phyloP scores from a whole-genome alignment of 2,113 vertebrate genomes.

The Macquaria australasica region DNA sequence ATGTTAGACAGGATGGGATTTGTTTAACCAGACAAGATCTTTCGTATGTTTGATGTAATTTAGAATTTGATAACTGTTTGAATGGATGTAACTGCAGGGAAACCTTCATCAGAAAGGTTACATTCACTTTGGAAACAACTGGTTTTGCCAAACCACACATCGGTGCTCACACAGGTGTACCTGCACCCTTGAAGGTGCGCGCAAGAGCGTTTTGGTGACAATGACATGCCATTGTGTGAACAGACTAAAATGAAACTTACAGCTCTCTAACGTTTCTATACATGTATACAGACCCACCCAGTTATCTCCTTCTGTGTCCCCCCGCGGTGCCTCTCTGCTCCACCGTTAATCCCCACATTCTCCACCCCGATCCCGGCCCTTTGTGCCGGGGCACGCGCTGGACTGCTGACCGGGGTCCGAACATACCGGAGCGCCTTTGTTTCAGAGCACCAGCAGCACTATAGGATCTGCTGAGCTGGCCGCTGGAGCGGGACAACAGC shows the following conservation, averaged over 20 bases:
- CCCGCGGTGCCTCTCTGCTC: slow-evolving; percentile 42
- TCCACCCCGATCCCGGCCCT: slow-evolving; percentile 57
- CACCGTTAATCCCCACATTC: slow-evolving; percentile 77
- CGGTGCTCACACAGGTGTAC: not conserved
- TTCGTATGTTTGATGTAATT: not conserved
- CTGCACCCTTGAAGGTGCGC: not conserved
- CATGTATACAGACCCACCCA: not conserved
- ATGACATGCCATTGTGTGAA: not conserved
- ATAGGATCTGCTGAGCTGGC: slow-evolving; percentile 85
- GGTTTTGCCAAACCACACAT: not conserved
- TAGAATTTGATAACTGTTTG: not conserved
- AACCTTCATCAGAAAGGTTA: not conserved
- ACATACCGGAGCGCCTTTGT: slow-evolving; percentile 81
- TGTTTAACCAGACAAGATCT: not conserved
- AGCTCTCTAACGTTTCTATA: slow-evolving; percentile 12
- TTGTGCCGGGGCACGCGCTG: slow-evolving; percentile 69
- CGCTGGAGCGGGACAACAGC: slow-evolving; percentile 54
- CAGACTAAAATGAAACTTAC: not conserved
- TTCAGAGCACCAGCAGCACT: slow-evolving; percentile 39
- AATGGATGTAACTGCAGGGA: not conserved
- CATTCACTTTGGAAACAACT: not conserved
- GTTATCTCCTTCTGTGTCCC: slow-evolving; percentile 7
- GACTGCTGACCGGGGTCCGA: slow-evolving; percentile 84
- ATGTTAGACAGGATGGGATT: not conserved
- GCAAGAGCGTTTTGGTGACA: not conserved